Base-by-base conservation (phyloP, 2,113 vertebrate genomes). In the Ctenomys sociabilis region DNA sequence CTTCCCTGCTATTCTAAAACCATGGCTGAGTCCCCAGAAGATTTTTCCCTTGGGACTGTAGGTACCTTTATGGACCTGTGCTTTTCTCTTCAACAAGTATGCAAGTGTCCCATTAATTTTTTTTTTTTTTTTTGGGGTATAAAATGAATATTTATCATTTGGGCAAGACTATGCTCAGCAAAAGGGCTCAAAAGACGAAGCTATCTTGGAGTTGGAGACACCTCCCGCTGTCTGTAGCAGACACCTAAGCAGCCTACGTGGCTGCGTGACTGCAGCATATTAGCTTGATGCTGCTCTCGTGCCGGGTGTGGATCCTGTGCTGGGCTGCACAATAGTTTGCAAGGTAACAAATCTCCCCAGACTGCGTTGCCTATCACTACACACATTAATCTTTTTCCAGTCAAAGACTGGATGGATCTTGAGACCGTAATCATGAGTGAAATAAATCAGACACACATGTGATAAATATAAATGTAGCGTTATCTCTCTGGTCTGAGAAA, bases 81-180 rank as follows among this genome's bases (percentile, higher is more conserved):
- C 35, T 66, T 77, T 82, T 63, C 16, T 75, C 72, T 70, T 77
- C n/a, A 73, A 82, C 7, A 49, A 32, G 57, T 61, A n/a, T 37
- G 85, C n/a, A 64, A 17, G n/a, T 8, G 0, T 12, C 73, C 3
- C 14, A 35, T 78, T 94, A 37, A 14, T 64, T 90, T 40, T 32
- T 52, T 73, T 66, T 61, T 78, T 57, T 57, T 12, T 49, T 49
- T 49, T n/a, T n/a, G n/a, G n/a, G 49, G 54, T 66, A 57, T 59
- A 57, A 93, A 84, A 87, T 49, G 85, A 63, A 3, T 4, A 72
- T 93, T 83, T 95, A 77, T 52, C 57, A 63, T 49, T 91, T 96
- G 72, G 35, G 37, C 16, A 84, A 83, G 83, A 87, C 30, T 57
- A 13, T 54, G 52, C n/a, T 91, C 37, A 14, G 30, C 11, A 66